phyloP scores from a whole-genome alignment of 2,113 vertebrate genomes.

The Motacilla tschutschensis region DNA sequence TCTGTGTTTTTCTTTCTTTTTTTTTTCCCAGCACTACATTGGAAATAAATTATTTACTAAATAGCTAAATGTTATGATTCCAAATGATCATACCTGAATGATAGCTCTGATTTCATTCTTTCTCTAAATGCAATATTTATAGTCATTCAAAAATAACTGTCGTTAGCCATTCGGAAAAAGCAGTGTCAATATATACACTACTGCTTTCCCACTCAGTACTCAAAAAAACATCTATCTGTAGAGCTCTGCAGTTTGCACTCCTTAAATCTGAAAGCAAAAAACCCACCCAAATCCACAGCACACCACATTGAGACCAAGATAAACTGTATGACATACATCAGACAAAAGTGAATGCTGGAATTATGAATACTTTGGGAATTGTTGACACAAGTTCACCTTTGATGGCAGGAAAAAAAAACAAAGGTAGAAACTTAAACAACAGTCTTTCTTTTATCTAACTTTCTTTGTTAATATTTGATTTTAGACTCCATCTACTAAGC shows the following conservation, averaged over 20 bases:
- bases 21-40: accelerated
- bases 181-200: neutral
- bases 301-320: neutral
- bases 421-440: neutral
- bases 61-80: neutral
- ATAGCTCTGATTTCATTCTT: neutral
- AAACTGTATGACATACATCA: neutral
- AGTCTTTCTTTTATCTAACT: neutral
- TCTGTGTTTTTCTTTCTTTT: neutral
- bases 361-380: neutral
- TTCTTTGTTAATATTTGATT: neutral
- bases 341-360: neutral
- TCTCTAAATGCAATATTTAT: neutral
- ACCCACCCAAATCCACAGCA: neutral
- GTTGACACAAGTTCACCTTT: neutral
- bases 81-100: neutral
- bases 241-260: neutral
- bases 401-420: neutral
- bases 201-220: neutral
- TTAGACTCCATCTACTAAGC: neutral
- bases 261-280: neutral
- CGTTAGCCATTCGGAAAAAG: neutral
- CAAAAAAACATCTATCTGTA: neutral
- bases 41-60: neutral
- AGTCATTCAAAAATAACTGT: neutral